Conservation (phyloP, 2,797 vertebrate genomes). For the Setipinna tenuifilis region DNA sequence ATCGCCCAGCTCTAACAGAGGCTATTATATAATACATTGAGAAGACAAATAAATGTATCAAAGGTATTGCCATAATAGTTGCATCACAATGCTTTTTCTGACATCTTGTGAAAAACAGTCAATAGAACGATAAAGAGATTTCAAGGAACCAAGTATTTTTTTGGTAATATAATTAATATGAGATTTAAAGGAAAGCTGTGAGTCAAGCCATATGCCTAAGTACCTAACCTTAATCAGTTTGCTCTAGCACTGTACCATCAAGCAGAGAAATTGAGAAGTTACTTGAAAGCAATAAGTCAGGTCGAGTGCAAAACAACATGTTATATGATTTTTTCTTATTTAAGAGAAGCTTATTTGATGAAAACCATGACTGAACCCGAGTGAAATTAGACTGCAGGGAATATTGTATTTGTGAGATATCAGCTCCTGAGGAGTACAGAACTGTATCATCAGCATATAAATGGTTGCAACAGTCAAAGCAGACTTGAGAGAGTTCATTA, state of each 20-base stretch:
- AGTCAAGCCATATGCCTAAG: too few relatives aligned
- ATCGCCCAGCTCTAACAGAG: too few relatives aligned
- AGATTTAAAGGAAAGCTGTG: background rate
- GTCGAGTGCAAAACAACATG: background rate
- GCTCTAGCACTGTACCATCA: background rate
- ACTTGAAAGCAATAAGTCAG: background rate
- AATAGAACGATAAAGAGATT: background rate
- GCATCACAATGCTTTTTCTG: too few relatives aligned
- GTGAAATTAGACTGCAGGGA: background rate
- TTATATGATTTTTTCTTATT: background rate
- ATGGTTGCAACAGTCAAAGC: background rate
- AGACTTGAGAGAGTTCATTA: background rate
- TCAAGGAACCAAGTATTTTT: background rate
- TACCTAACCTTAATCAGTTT: too few relatives aligned
- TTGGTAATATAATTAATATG: background rate
- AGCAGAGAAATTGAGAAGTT: background rate
- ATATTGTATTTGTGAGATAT: background rate
- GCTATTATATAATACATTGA: too few relatives aligned
- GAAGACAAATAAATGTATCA: too few relatives aligned
- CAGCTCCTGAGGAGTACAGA: background rate
- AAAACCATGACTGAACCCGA: background rate
- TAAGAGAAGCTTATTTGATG: background rate
- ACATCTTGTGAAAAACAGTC: background rate
- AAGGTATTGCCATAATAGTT: too few relatives aligned
- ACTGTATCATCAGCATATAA: background rate